Base-by-base conservation (phyloP, 2,113 vertebrate genomes). In the Agelaius tricolor region DNA sequence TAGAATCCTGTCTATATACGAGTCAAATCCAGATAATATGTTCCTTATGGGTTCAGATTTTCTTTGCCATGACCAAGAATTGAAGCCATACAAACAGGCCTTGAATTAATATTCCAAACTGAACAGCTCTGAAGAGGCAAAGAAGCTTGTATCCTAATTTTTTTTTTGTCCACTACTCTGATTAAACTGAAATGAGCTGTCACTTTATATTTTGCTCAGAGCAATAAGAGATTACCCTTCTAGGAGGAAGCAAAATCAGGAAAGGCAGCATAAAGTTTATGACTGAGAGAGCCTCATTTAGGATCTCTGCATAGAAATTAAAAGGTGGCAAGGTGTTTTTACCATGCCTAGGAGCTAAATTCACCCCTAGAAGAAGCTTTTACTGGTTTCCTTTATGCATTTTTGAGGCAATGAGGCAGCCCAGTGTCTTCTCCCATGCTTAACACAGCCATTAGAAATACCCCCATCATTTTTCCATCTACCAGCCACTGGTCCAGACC, bases 181-280 rank as follows among this genome's bases (percentile, higher is more conserved):
- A 67, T 80, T 57, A 80, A 80, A 90, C 77, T 31, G 51, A 55
- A 80, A 80, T 66, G 39, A 80, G 20, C 51, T 86, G 83, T 47
- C 90, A 86, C 61, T 93, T 94, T 58, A 12, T 61, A 95, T 93
- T 95, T 77, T 27, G 11, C 49, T 92, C 90, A 84, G 75, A 65
- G 11, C 47, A 80, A 9, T 5, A 76, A 58, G 35, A 85, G 41
- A 81, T 88, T 81, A 47, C 14, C 15, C 20, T 90, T 80, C 68
- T 7, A 74, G 27, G 9, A 90, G 16, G 35, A 84, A 59, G 35
- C 19, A 86, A 83, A 78, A 90, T 87, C 68, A 92, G 31, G 35
- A 59, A 80, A 90, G 47, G 47, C 46, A 90, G 47, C 43, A 63
- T 67, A 63, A 90, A 15, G 16, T 71, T 92, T 84, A 93, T 92